Evolutionary conservation across 2,113 vertebrate species (phyloP).

Genomic region (Harpagus bidentatus): DNA sequence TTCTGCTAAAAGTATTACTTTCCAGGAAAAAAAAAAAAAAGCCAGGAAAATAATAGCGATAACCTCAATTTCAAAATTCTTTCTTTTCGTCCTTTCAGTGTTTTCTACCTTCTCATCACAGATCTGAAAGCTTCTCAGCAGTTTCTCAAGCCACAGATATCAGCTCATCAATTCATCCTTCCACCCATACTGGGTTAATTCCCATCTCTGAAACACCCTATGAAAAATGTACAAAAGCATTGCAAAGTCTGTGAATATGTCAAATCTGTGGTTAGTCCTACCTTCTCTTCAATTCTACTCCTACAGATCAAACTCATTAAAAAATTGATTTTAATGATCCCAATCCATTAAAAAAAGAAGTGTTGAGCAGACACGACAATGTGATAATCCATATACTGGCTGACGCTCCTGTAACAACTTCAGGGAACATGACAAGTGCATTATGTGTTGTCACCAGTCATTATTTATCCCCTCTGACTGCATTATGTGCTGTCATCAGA

Average conservation of each 20-base stretch:
- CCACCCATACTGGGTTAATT: background rate
- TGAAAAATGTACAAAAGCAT: background rate
- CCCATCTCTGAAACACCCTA: background rate
- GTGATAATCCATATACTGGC: background rate
- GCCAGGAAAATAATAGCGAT: background rate
- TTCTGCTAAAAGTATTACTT: background rate
- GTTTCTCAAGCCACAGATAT: background rate
- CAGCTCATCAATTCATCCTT: background rate
- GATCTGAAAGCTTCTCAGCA: background rate
- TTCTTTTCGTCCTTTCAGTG: background rate
- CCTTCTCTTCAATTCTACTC: background rate
- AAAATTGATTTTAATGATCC: background rate
- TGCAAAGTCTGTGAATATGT: background rate
- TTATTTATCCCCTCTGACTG: background rate
- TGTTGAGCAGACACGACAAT: background rate
- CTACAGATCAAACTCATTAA: background rate
- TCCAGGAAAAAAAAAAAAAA: background rate
- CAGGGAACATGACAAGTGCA: background rate
- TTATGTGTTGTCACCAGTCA: background rate
- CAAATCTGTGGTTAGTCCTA: background rate
- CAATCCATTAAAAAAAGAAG: background rate
- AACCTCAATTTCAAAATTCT: background rate
- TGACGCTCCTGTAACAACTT: background rate
- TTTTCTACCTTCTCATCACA: background rate
- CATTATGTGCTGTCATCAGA: background rate